Percentiles rank a stretch among this genome's conserved stretches.
These are phyloP conservation scores for Sparus aurata DNA, from an alignment of 2,797 vertebrate genomes.

Conservation along the genomic window DNA sequence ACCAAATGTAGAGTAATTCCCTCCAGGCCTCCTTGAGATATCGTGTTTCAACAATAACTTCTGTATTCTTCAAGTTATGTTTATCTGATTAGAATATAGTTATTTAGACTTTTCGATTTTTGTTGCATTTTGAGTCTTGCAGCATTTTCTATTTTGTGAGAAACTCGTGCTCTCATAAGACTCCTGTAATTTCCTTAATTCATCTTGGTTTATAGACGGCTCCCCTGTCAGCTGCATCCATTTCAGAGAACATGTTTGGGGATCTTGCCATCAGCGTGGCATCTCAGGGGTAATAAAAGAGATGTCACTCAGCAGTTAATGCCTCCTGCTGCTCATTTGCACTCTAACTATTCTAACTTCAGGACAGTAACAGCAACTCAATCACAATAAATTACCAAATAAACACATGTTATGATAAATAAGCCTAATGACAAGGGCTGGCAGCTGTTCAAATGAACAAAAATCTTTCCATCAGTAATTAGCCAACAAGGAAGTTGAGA, in stretches of 20 bases:
- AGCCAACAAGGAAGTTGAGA: conserved; percentile 28
- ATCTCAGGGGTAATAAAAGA: conserved; percentile 54
- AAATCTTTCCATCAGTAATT: conserved; percentile 53
- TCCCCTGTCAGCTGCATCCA: conserved; percentile 42
- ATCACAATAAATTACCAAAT: conserved; percentile 53
- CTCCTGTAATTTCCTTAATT: conserved; percentile 21
- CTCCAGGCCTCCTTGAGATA: too few species aligned
- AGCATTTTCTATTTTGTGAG: neutral
- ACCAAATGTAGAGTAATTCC: too few species aligned
- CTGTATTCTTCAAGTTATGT: neutral
- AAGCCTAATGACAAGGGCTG: conserved; percentile 30
- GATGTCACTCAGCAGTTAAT: conserved; percentile 54
- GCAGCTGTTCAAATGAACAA: conserved; percentile 36
- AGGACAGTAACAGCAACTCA: conserved; percentile 48
- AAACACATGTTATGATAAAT: conserved; percentile 51
- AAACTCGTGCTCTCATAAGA: neutral
- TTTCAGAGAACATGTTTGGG: conserved; percentile 46
- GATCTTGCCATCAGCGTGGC: conserved; percentile 40
- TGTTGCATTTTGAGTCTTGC: neutral
- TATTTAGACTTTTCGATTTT: neutral
- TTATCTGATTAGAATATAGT: conserved; percentile 1
- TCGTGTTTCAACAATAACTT: too few species aligned
- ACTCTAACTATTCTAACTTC: conserved; percentile 35
- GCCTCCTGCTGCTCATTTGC: conserved; percentile 62
- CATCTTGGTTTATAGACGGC: conserved; percentile 16